Conservation (phyloP, 2,113 vertebrate genomes). For the Centropristis striata region DNA sequence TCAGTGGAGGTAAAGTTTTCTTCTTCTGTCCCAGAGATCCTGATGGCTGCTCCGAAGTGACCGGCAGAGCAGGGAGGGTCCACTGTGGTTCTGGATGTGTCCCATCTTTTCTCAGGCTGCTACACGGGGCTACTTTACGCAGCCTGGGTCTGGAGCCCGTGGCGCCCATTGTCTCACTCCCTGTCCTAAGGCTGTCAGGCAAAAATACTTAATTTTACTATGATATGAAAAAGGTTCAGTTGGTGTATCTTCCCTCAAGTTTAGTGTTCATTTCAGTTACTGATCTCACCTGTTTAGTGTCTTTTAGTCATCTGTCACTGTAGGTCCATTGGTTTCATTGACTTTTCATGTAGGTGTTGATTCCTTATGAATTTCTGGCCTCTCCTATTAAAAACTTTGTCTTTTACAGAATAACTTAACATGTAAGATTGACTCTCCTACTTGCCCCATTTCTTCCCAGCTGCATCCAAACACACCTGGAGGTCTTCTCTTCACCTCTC, state of each 20-base stretch:
- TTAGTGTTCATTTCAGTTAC: background rate
- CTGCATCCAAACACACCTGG: slow-evolving; percentile 11
- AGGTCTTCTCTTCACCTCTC: slow-evolving; percentile 24
- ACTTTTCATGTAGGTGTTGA: background rate
- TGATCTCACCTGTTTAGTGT: slow-evolving; percentile 22
- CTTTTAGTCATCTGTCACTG: background rate
- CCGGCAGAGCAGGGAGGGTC: slow-evolving; percentile 60
- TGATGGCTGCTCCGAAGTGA: slow-evolving; percentile 36
- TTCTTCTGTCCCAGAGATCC: slow-evolving; percentile 51
- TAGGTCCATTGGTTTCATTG: background rate
- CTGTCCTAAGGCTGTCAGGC: too few relatives aligned
- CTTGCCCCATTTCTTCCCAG: background rate
- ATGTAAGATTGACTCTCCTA: background rate
- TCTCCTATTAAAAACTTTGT: background rate
- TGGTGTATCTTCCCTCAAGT: background rate
- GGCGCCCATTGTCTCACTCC: slow-evolving; percentile 72
- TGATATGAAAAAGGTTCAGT: background rate
- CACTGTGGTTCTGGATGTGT: slow-evolving; percentile 48
- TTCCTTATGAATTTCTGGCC: background rate
- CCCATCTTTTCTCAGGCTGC: slow-evolving; percentile 39
- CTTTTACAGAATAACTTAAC: slow-evolving; percentile 29
- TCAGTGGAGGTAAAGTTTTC: slow-evolving; percentile 66
- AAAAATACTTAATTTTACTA: slow-evolving; percentile 5
- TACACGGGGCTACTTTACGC: slow-evolving; percentile 72
- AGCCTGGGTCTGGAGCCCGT: slow-evolving; percentile 72